Percentiles rank a stretch among this genome's conserved stretches.
phyloP scores from a whole-genome alignment of 2,797 vertebrate genomes.

The Bradypodion ventrale region DNA sequence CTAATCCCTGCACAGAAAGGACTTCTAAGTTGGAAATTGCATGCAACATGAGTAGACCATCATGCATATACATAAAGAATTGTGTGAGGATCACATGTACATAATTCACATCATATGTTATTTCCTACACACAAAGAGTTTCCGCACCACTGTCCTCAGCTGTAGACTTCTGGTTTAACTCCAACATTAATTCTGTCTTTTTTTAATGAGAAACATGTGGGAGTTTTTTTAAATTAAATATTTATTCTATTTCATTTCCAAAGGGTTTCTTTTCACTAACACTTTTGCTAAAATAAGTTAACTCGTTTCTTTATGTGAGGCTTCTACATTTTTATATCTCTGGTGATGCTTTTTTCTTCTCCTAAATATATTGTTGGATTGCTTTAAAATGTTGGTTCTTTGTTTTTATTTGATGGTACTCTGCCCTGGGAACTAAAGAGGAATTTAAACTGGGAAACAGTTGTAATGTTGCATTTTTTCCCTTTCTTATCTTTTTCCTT shows the following conservation, averaged over 20 bases:
- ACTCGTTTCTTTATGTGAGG: slow-evolving; percentile 55
- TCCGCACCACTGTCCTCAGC: neutral
- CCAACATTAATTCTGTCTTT: slow-evolving; percentile 57
- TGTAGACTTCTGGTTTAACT: slow-evolving; percentile 49
- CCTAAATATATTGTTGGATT: slow-evolving; percentile 24
- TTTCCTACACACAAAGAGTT: neutral
- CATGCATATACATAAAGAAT: neutral
- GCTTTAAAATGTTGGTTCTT: slow-evolving; percentile 33
- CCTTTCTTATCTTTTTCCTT: neutral
- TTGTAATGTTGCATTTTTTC: neutral
- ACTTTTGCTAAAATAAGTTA: slow-evolving; percentile 36
- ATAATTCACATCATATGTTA: neutral
- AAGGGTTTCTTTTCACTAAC: slow-evolving; percentile 48
- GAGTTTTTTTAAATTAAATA: slow-evolving; percentile 73
- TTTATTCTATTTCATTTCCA: slow-evolving; percentile 75
- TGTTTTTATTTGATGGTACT: neutral
- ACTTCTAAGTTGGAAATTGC: neutral
- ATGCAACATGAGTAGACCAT: neutral
- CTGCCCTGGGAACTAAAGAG: neutral
- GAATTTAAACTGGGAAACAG: slow-evolving; percentile 1
- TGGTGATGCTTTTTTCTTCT: slow-evolving; percentile 29
- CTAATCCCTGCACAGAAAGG: neutral
- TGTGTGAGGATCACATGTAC: neutral
- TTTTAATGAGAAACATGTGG: slow-evolving; percentile 46
- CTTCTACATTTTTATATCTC: slow-evolving; percentile 44